Evolutionary conservation across 2,113 vertebrate species (phyloP), one percentile per base, ranked within the genome.

Genomic region (Conger conger): DNA sequence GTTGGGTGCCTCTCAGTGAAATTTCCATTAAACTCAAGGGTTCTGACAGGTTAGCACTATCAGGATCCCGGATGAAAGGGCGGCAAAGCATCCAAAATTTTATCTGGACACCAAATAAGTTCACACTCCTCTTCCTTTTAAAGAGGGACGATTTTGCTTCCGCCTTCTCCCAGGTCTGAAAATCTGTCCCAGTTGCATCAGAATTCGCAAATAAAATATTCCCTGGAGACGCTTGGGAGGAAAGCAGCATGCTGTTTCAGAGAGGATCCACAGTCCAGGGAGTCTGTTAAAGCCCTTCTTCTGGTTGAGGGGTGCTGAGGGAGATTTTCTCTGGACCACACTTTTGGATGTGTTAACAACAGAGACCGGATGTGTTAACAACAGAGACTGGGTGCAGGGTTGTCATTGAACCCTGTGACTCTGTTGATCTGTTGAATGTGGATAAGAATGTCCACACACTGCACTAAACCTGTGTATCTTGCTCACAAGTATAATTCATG

Each of bases 11-110:
- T 84, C 15, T 73, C 50, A 35, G 33, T 78, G 35, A 79, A 79
- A 53, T 84, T 84, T 78, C 45, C 30, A 79, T 68, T 40, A 36
- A 33, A 76, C 83, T 54, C 50, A 18, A 79, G 76, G 42, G 45
- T 30, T 40, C 30, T 54, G 36, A 17, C 36, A 38, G 20, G 57
- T 42, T 68, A 53, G 15, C 20, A 42, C 73, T 83, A 27, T 9
- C n/a, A 50, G 73, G 50, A 53, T 20, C 82, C 82, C 11, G 18
- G 73, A 57, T 78, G 30, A 54, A 83, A 60, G 82, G 38, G 40
- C n/a, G 30, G 60, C 38, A n/a, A 20, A 11, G 1, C 63, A 33
- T 83, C 27, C 16, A 27, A 57, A 45, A 38, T 27, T 68, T 68
- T 68, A 27, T 73, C 68, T 27, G 9, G 68, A 30, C 68, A 33